A percentile compares a stretch with the other conserved stretches of the same genome.
Evolutionary conservation across 64 coral and sea anemone genomes (phyloP).

Genomic region (Montipora foliosa): DNA sequence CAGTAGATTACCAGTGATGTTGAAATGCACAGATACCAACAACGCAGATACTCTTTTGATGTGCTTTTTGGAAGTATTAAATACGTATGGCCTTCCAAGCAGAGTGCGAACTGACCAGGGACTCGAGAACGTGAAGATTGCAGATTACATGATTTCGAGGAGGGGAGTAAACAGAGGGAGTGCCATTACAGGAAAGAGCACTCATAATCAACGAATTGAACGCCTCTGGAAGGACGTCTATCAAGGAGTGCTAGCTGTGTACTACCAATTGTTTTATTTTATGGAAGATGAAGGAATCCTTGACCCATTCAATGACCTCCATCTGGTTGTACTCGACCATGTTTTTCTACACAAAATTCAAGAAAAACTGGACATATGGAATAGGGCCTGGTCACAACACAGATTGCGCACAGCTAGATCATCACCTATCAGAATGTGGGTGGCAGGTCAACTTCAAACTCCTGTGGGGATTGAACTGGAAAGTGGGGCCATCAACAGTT

Average conservation of each 20-base stretch:
- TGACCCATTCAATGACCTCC: conserved; percentile 64
- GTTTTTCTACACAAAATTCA: conserved; percentile 69
- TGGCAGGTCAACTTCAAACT: conserved; percentile 73
- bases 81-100: conserved; percentile 3
- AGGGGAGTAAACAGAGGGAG: conserved; percentile 76
- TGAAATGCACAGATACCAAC: conserved; percentile 75
- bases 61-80: conserved; percentile 5
- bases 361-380: conserved; percentile 63
- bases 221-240: conserved; percentile 66
- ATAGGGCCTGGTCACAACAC: conserved; percentile 64
- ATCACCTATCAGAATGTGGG: conserved; percentile 63
- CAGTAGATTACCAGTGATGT: conserved; percentile 74
- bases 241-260: conserved; percentile 62
- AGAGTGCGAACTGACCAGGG: not conserved
- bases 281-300: conserved; percentile 67
- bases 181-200: conserved; percentile 78
- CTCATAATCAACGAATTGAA: conserved; percentile 66
- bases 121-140: not conserved
- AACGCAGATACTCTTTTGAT: conserved; percentile 63
- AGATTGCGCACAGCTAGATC: conserved; percentile 71
- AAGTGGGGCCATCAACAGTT: conserved; percentile 38
- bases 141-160: not conserved
- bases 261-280: conserved; percentile 16
- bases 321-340: conserved; percentile 77
- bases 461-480: conserved; percentile 45